Evolutionary conservation across 2,888 invertebrate genomes (phyloP).

Genomic region (Nemotelus nigrinus): DNA sequence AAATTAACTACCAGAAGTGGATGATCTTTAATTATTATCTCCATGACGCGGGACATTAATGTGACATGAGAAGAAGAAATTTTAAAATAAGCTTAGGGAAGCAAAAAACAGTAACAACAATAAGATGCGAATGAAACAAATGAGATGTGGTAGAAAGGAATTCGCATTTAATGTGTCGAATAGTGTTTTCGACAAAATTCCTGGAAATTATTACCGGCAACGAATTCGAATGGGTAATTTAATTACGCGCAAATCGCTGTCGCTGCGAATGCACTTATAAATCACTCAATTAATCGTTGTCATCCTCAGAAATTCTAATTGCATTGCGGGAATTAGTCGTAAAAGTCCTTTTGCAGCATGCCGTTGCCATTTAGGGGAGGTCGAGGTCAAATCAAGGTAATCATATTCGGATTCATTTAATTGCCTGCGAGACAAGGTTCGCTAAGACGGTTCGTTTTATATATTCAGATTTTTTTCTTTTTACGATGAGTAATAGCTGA

Average conservation of each 20-base stretch:
- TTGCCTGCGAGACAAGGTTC: too few relatives aligned
- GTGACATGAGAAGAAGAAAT: slow-evolving; percentile 22
- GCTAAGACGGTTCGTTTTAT: too few relatives aligned
- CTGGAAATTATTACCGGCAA: slow-evolving; percentile 26
- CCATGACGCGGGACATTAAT: slow-evolving; percentile 44
- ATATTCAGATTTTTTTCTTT: too few relatives aligned
- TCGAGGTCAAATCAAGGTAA: neutral
- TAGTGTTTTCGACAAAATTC: slow-evolving; percentile 38
- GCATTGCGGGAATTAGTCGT: slow-evolving; percentile 42
- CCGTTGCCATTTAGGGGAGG: neutral
- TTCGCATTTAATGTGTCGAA: slow-evolving; percentile 23
- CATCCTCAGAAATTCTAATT: slow-evolving; percentile 52
- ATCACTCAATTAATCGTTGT: slow-evolving; percentile 54
- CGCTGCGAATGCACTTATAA: slow-evolving; percentile 48
- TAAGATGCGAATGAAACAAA: slow-evolving; percentile 8
- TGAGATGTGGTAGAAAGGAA: neutral
- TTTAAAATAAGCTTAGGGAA: slow-evolving; percentile 2
- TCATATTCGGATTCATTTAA: too few relatives aligned
- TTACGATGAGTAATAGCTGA: too few relatives aligned
- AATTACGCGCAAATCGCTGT: slow-evolving; percentile 38
- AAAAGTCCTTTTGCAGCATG: neutral
- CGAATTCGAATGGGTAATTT: slow-evolving; percentile 6
- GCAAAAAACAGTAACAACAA: neutral
- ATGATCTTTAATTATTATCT: slow-evolving; percentile 53
- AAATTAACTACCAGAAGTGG: slow-evolving; percentile 52